Evolutionary conservation across 1,140 invertebrate genomes (phyloP).

Genomic region (Philotrypesis tridentata): DNA sequence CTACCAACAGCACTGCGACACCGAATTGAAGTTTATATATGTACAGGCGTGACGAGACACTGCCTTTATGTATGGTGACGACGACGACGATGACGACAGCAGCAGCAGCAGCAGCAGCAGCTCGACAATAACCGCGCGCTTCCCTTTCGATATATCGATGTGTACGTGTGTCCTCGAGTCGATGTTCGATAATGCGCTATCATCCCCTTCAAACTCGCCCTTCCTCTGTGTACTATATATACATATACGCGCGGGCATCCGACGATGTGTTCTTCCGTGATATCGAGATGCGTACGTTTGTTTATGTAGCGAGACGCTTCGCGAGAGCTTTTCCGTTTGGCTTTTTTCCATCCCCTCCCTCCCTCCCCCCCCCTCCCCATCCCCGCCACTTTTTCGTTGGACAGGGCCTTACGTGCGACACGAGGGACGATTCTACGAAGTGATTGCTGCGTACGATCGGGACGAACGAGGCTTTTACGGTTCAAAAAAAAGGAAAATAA

Average conservation of each 20-base stretch:
- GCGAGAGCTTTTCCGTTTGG: not conserved
- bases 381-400: too few relatives aligned
- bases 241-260: too few relatives aligned
- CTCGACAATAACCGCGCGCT: slow-evolving; percentile 61
- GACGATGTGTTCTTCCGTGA: not conserved
- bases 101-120: slow-evolving; percentile 36
- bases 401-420: not conserved
- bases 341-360: not conserved
- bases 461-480: too few relatives aligned
- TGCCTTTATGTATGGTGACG: not conserved
- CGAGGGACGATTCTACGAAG: too few relatives aligned
- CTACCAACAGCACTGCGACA: not conserved
- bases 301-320: not conserved
- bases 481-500: too few relatives aligned
- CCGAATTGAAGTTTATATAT: slow-evolving; percentile 47
- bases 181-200: slow-evolving; percentile 42
- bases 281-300: not conserved
- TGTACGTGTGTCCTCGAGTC: slow-evolving; percentile 39
- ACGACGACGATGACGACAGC: slow-evolving; percentile 22
- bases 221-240: not conserved
- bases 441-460: too few relatives aligned
- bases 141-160: slow-evolving; percentile 43
- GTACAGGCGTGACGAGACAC: slow-evolving; percentile 46
- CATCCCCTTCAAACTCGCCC: not conserved
- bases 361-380: not conserved